A percentile compares a stretch with the other conserved stretches of the same genome.
phyloP scores from a whole-genome alignment of 2,888 invertebrate genomes.

The Odontothrips loti region DNA sequence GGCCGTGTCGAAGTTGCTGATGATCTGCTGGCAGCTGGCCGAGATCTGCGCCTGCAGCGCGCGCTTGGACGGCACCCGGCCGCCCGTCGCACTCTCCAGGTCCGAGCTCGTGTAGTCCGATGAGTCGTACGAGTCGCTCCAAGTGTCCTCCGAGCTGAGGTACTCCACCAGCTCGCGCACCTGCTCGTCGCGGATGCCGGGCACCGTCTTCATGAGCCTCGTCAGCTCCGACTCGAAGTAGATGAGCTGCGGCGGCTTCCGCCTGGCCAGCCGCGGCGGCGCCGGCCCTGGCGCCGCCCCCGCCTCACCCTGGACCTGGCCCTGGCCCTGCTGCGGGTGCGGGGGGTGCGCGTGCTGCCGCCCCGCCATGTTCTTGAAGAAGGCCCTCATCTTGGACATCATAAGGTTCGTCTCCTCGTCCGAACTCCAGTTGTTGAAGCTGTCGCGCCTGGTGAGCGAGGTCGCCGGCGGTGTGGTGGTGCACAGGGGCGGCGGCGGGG shows the following conservation, averaged over 20 bases:
- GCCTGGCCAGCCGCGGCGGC: conserved; percentile 43
- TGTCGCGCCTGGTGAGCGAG: conserved; percentile 74
- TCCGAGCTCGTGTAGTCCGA: conserved; percentile 89
- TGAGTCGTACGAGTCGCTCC: conserved; percentile 90
- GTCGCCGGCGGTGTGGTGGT: conserved; percentile 54
- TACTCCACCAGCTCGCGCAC: conserved; percentile 90
- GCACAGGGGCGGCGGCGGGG: conserved; percentile 31
- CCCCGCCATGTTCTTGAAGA: conserved; percentile 85
- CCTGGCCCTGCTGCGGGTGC: conserved; percentile 43
- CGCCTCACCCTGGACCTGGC: too few relatives aligned
- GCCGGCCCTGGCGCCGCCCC: conserved; percentile 47
- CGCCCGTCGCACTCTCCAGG: conserved; percentile 61
- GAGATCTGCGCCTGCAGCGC: conserved; percentile 79
- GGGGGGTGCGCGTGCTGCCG: conserved; percentile 52
- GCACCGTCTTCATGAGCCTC: conserved; percentile 87
- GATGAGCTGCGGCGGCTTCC: conserved; percentile 78
- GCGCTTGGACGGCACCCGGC: conserved; percentile 56
- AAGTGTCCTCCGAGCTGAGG: conserved; percentile 85
- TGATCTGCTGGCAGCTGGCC: conserved; percentile 82
- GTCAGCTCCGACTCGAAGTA: conserved; percentile 88
- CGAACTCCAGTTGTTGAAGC: conserved; percentile 91
- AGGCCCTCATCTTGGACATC: conserved; percentile 92
- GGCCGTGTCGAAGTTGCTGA: conserved; percentile 69
- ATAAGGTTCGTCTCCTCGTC: conserved; percentile 91
- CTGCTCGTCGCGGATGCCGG: conserved; percentile 84